Percentiles rank a stretch among this genome's conserved stretches.
Evolutionary conservation across 2,888 invertebrate species (phyloP).

Genomic region (Mimumesa dahlbomi): DNA sequence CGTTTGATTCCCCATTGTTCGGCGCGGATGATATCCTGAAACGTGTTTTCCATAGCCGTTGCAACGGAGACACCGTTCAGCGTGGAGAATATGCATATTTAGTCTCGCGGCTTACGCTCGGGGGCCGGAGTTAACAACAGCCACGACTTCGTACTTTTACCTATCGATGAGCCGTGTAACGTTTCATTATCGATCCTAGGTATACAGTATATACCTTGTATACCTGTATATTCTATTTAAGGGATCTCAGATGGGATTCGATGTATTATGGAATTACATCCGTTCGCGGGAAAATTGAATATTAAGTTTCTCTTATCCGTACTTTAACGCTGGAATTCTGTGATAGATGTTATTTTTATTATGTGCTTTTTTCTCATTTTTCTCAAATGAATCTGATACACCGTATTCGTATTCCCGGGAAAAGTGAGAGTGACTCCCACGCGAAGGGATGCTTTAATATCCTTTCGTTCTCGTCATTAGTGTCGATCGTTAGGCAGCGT

Average conservation of each 20-base stretch:
- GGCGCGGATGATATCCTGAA: slow-evolving; percentile 53
- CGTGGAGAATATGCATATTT: slow-evolving; percentile 43
- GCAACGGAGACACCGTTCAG: slow-evolving; percentile 24
- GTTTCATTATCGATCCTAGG: too few relatives aligned
- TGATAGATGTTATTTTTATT: too few relatives aligned
- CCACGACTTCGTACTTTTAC: slow-evolving; percentile 19
- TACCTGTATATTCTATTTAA: too few relatives aligned
- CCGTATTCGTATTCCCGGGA: slow-evolving; percentile 35
- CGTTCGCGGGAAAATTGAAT: too few relatives aligned
- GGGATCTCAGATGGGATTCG: too few relatives aligned
- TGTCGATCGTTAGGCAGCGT: slow-evolving; percentile 57
- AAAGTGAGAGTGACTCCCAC: slow-evolving; percentile 59
- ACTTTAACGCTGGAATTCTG: too few relatives aligned
- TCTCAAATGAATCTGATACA: slow-evolving; percentile 28
- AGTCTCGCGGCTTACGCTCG: slow-evolving; percentile 20
- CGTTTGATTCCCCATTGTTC: slow-evolving; percentile 60
- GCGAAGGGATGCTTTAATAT: slow-evolving; percentile 50
- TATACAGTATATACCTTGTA: too few relatives aligned
- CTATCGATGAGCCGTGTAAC: too few relatives aligned
- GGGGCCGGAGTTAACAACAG: slow-evolving; percentile 31
- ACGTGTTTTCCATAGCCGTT: slow-evolving; percentile 31
- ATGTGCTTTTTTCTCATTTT: too few relatives aligned
- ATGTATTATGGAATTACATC: too few relatives aligned
- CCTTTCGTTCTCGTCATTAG: slow-evolving; percentile 53
- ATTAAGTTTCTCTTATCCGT: too few relatives aligned